Base-by-base conservation (phyloP, 2,113 vertebrate species). In the Lucifuga dentata region DNA sequence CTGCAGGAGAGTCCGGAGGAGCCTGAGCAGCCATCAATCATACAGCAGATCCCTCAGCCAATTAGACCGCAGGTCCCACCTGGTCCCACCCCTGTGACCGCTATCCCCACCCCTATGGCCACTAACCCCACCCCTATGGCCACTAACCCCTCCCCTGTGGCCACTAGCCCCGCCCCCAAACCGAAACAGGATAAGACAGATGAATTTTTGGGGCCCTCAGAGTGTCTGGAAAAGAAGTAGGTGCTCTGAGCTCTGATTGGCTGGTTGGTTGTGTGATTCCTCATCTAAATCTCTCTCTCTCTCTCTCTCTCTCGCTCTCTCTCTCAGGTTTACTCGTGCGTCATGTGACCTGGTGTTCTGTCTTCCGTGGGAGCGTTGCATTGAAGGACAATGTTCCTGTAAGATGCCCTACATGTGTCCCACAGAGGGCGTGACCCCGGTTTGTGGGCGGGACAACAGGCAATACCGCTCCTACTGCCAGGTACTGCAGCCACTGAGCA, bases 261-360 rank as follows among this genome's bases (percentile, higher is more conserved):
- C 1, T 6, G 11, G 7, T 35, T 35, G 11, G 6, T 11, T 35
- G 3, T 35, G 11, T 35, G 33, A 3, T 35, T 8, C 11, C 10
- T 35, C 0, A n/a, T n/a, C n/a, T n/a, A n/a, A n/a, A n/a, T 53
- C 16, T 39, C 4, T 15, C 0, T 12, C 17, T 17, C 17, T 45
- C 39, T 2, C 13, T n/a, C 39, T n/a, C n/a, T 29, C 0, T 53
- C 16, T 39, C 4, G 11, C 0, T 12, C 17, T 17, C 17, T 45
- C 39, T 2, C 13, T n/a, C 39, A 85, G 83, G 5, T 40, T 35
- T 0, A 82, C 75, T 5, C 62, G 78, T 3, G 40, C 17, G 0
- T 83, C 81, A 4, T 83, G 81, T 51, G 32, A 35, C 43, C 23
- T 59, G 38, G 48, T 60, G 24, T 83, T 83, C 8, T 83, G 81